Base-by-base conservation (phyloP, 2,797 vertebrate species). In the Bovichtus variegatus region DNA sequence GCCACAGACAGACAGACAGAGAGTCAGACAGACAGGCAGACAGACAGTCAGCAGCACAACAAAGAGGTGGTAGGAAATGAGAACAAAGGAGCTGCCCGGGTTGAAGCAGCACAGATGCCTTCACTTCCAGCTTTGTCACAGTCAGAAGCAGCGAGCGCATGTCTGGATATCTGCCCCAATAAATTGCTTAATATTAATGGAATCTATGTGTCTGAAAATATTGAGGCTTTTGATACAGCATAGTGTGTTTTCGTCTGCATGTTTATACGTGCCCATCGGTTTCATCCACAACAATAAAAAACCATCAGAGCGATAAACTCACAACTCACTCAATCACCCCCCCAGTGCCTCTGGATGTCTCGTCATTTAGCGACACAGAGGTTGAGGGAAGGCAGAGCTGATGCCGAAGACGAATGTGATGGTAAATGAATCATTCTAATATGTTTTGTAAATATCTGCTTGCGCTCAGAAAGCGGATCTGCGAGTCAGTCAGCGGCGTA, bases 71-170 rank as follows among this genome's bases (percentile, higher is more conserved):
- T 73, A 78, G 86, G 61, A 87, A 85, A 87, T 13, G 68, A 92
- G 93, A 95, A 95, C 94, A 95, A 95, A 95, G 93, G 88, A 90
- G 3, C 88, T 75, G 89, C 81, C 82, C 54, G 66, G 84, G 84
- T 60, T 84, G 74, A 86, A 84, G 87, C 87, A 75, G 91, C 88
- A 72, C 16, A 84, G 87, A 95, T 95, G 94, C 93, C 94, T 94
- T 95, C 89, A 95, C 93, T 94, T 87, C 73, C 64, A 81, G 84
- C 80, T 75, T 66, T 58, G 80, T 91, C 86, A 82, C 84, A 73
- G 67, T 61, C 58, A 82, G 57, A 85, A 81, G 34, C 63, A 71
- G 60, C 54, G 53, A 76, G 47, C 62, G 67, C 43, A 47, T 9
- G 29, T 76, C 74, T 78, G 69, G 27, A 63, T 85, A 78, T 80